A percentile compares a stretch with the other conserved stretches of the same genome.
phyloP scores from a whole-genome alignment of 2,113 vertebrate genomes.

The Sinocyclocheilus anophthalmus region DNA sequence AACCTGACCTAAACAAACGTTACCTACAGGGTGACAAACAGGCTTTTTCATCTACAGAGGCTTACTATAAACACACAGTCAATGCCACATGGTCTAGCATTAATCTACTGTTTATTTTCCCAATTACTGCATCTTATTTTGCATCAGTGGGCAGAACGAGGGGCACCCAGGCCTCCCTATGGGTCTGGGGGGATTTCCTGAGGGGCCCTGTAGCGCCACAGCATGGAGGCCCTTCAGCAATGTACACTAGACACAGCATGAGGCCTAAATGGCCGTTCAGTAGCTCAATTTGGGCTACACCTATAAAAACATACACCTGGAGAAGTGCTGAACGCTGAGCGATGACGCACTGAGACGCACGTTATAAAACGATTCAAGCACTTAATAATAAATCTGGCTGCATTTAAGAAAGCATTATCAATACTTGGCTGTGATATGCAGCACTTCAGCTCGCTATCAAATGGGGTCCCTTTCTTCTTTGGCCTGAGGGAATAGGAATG shows the following conservation, averaged over 20 bases:
- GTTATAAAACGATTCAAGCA: not conserved
- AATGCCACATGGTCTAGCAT: not conserved
- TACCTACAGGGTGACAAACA: not conserved
- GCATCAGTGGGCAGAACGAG: not conserved
- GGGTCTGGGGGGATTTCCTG: constrained; percentile 1
- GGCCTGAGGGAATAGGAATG: constrained; percentile 22
- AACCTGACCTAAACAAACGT: not conserved
- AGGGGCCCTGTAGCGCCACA: constrained; percentile 2
- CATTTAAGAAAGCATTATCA: constrained; percentile 2
- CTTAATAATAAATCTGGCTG: not conserved
- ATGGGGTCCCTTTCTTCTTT: not conserved
- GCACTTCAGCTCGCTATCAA: not conserved
- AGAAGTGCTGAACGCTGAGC: too few relatives aligned
- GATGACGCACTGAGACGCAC: not conserved
- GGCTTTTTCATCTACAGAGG: not conserved
- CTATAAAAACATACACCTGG: not conserved
- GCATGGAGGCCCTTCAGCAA: not conserved
- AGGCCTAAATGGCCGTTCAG: too few relatives aligned
- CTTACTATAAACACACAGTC: constrained; percentile 11
- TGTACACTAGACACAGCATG: not conserved
- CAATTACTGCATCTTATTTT: constrained; percentile 27
- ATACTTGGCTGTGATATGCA: not conserved
- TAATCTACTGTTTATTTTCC: constrained; percentile 37
- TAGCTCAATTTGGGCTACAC: too few relatives aligned
- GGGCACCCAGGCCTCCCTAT: not conserved